Evolutionary conservation across 2,888 invertebrate species (phyloP).

Genomic region (Pomacea canaliculata): DNA sequence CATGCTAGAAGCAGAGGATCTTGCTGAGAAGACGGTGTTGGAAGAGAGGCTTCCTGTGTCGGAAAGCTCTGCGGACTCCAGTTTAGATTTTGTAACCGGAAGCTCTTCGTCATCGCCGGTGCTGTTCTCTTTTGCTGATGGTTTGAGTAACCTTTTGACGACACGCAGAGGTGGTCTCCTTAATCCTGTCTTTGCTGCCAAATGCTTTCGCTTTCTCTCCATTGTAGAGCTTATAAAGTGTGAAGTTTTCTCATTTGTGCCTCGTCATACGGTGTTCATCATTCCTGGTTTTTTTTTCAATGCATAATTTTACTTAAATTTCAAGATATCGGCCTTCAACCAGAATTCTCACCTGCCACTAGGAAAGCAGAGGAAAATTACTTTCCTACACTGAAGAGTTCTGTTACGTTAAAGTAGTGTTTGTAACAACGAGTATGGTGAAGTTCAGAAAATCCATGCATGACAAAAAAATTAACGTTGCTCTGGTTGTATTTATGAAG

Average conservation of each 20-base stretch:
- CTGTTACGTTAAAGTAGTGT: too few relatives aligned
- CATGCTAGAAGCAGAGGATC: not conserved
- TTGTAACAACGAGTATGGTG: too few relatives aligned
- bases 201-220: constrained; percentile 32
- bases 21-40: constrained; percentile 1
- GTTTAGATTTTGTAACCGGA: too few relatives aligned
- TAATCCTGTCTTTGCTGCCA: constrained; percentile 30
- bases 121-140: constrained; percentile 41
- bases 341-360: too few relatives aligned
- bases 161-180: constrained; percentile 33
- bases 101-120: constrained; percentile 39
- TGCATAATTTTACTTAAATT: too few relatives aligned
- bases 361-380: too few relatives aligned
- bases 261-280: not conserved
- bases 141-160: constrained; percentile 33
- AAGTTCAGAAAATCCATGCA: too few relatives aligned
- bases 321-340: too few relatives aligned
- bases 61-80: too few relatives aligned
- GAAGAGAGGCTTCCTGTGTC: constrained; percentile 6
- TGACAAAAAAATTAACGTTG: too few relatives aligned
- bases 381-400: too few relatives aligned
- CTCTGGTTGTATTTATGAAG: too few relatives aligned
- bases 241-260: not conserved
- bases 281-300: constrained; percentile 8
- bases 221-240: not conserved